Conservation (phyloP, 2,113 vertebrate species). For the Cryptotis parvus region DNA sequence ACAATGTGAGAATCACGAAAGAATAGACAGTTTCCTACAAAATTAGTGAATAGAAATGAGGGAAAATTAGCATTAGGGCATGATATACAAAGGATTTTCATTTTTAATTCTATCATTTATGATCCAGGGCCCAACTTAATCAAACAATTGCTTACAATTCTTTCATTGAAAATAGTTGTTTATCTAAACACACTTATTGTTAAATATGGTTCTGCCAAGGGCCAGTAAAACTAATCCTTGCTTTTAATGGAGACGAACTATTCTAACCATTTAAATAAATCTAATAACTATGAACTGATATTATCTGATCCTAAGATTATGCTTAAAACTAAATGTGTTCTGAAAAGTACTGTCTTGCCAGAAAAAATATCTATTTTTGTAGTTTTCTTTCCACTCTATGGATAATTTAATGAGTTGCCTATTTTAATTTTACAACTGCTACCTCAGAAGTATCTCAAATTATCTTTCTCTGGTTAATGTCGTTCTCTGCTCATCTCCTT, state of each 20-base stretch:
- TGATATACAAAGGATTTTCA: constrained; percentile 48
- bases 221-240: constrained; percentile 55
- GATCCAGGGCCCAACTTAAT: constrained; percentile 31
- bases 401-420: constrained; percentile 80
- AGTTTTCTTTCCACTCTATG: constrained; percentile 80
- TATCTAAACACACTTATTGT: constrained; percentile 63
- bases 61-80: not conserved
- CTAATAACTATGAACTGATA: constrained; percentile 67
- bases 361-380: constrained; percentile 81
- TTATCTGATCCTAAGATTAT: constrained; percentile 73
- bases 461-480: constrained; percentile 75
- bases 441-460: constrained; percentile 80
- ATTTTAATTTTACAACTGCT: constrained; percentile 84
- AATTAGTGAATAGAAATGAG: constrained; percentile 41
- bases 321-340: constrained; percentile 79
- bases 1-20: constrained; percentile 30
- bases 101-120: constrained; percentile 61
- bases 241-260: constrained; percentile 68
- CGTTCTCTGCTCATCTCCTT: constrained; percentile 68
- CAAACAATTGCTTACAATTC: constrained; percentile 65
- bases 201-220: constrained; percentile 67
- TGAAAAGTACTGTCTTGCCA: constrained; percentile 82
- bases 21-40: constrained; percentile 43
- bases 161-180: constrained; percentile 65
- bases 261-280: constrained; percentile 62